These are phyloP conservation scores for Leptinotarsa rubiginosa DNA, from an alignment of 2,888 invertebrate species.

Conservation along the genomic window DNA sequence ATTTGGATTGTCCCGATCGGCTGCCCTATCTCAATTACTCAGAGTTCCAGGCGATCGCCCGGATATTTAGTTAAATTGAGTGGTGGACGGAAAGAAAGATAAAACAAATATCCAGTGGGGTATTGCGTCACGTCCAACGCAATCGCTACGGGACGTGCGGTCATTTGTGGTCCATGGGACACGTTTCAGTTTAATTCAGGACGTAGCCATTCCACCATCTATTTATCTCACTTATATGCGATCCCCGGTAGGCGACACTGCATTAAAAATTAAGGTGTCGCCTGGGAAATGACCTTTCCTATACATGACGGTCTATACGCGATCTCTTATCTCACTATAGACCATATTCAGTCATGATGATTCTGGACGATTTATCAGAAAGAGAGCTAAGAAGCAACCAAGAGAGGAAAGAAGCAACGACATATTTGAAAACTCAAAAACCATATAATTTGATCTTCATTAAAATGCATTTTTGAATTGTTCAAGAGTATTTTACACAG, in stretches of 20 bases:
- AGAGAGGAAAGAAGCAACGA: too few relatives aligned
- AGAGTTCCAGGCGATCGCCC: conserved; percentile 47
- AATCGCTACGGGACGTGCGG: conserved; percentile 65
- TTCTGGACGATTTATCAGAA: too few relatives aligned
- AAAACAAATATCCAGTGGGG: conserved; percentile 60
- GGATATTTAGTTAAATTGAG: conserved; percentile 57
- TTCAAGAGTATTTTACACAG: too few relatives aligned
- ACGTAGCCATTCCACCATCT: conserved; percentile 52
- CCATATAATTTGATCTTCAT: too few relatives aligned
- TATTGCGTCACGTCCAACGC: conserved; percentile 65
- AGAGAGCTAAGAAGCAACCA: too few relatives aligned
- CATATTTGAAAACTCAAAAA: too few relatives aligned
- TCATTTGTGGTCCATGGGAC: conserved; percentile 64
- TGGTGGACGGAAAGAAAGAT: conserved; percentile 44
- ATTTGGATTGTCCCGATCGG: conserved; percentile 33
- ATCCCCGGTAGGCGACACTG: conserved; percentile 53
- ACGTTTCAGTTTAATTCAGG: conserved; percentile 68
- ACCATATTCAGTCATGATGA: too few relatives aligned
- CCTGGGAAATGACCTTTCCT: conserved; percentile 34
- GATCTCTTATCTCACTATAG: too few relatives aligned
- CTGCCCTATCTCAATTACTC: conserved; percentile 48
- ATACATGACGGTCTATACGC: background rate
- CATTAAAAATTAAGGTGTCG: conserved; percentile 57
- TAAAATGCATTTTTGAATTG: too few relatives aligned
- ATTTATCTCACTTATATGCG: conserved; percentile 64